Evolutionary conservation across 2,113 vertebrate species (phyloP).

Genomic region (Egretta garzetta): DNA sequence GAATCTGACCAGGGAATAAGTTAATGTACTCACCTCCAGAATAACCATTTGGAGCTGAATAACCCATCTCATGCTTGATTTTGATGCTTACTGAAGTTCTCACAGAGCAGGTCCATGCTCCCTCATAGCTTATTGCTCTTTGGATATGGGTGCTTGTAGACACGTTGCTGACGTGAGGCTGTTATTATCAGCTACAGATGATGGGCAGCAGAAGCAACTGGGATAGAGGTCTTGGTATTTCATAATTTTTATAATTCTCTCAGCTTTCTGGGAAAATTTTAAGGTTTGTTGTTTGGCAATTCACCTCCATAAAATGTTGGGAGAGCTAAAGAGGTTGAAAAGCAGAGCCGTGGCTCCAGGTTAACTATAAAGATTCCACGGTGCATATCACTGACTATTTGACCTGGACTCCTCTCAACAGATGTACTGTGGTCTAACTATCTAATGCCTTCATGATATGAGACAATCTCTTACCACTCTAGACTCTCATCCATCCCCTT

Average conservation of each 20-base stretch:
- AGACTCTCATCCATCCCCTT: background rate
- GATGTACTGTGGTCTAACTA: background rate
- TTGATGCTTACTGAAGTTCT: background rate
- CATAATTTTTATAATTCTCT: background rate
- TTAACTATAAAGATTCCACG: background rate
- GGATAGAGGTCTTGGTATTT: rapidly evolving
- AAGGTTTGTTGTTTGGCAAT: background rate
- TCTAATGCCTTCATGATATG: background rate
- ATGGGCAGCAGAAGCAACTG: background rate
- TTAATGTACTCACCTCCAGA: background rate
- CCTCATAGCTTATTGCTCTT: background rate
- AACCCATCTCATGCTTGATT: background rate
- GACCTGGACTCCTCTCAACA: background rate
- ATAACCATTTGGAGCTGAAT: background rate
- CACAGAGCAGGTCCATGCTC: background rate
- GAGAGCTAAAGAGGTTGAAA: background rate
- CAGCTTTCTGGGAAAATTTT: background rate
- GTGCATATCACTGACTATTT: background rate
- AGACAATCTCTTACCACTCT: background rate
- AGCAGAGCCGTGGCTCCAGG: background rate
- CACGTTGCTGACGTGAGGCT: background rate
- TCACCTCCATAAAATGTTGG: background rate
- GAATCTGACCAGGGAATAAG: background rate
- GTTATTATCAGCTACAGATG: background rate
- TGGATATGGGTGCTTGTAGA: background rate